phyloP scores from a whole-genome alignment of 2,888 invertebrate species.

The Incurvaria masculella region DNA sequence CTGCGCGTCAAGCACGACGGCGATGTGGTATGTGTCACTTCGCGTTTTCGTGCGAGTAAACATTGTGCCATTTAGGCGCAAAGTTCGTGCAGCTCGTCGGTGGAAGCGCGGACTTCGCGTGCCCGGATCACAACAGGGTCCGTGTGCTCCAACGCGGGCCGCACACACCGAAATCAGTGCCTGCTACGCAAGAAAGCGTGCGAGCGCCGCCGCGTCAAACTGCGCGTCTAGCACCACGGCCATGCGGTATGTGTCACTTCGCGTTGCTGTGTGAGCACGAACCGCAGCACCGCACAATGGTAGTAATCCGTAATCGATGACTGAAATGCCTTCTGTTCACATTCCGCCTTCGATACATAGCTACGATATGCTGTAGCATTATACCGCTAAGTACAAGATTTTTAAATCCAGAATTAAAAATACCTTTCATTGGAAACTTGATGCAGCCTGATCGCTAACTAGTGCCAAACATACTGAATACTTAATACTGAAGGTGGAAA shows the following conservation, averaged over 20 bases:
- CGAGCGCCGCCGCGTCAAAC: constrained; percentile 66
- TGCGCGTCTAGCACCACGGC: constrained; percentile 69
- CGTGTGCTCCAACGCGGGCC: constrained; percentile 83
- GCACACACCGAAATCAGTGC: constrained; percentile 85
- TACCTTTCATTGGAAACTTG: no score
- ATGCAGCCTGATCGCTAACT: no score
- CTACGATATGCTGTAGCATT: no score
- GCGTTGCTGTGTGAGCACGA: constrained; percentile 8
- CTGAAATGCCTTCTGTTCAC: no score
- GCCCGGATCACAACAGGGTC: constrained; percentile 75
- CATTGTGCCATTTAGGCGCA: constrained; percentile 49
- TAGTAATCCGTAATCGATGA: no score
- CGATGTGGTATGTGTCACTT: constrained; percentile 67
- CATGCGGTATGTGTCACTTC: constrained; percentile 70
- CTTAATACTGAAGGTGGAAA: no score
- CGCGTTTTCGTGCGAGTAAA: constrained; percentile 8
- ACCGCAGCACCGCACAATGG: no score
- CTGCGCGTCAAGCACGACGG: constrained; percentile 71
- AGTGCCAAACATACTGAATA: no score
- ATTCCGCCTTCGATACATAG: no score
- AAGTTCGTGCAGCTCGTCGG: constrained; percentile 70
- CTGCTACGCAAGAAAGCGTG: constrained; percentile 75
- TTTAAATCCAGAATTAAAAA: no score
- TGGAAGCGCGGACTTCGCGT: constrained; percentile 73
- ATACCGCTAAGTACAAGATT: no score